Conservation (phyloP, 2,113 vertebrate species). For the Hemiprocne comata region DNA sequence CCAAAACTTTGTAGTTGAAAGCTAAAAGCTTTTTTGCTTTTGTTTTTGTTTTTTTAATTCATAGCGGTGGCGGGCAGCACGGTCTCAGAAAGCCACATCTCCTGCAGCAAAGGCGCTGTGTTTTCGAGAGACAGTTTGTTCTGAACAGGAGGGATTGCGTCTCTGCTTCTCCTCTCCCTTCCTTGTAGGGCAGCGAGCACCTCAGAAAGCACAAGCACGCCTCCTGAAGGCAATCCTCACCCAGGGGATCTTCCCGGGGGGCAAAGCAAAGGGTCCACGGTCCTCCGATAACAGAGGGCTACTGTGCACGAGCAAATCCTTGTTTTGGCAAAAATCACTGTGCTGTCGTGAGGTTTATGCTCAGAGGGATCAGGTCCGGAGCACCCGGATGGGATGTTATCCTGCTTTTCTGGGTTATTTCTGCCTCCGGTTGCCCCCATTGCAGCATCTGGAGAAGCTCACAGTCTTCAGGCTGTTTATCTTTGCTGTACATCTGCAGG, state of each 20-base stretch:
- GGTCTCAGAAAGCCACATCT: not conserved
- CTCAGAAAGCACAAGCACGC: constrained; percentile 59
- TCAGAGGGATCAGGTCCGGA: rapidly evolving
- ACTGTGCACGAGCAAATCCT: not conserved
- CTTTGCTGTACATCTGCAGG: not conserved
- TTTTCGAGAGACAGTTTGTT: not conserved
- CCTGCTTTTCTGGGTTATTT: not conserved
- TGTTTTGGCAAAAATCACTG: not conserved
- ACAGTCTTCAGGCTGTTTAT: not conserved
- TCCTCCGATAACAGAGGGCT: not conserved
- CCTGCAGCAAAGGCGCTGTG: not conserved
- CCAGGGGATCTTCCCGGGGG: rapidly evolving
- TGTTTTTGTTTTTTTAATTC: rapidly evolving
- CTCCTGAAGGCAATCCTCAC: constrained; percentile 47
- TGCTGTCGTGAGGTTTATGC: not conserved
- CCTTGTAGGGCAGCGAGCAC: too few relatives aligned
- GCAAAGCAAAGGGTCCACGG: rapidly evolving
- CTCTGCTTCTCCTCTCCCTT: not conserved
- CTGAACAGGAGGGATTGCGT: not conserved
- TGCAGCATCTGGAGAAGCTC: not conserved
- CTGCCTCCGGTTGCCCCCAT: not conserved
- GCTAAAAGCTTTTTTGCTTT: rapidly evolving
- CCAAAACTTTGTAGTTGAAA: not conserved
- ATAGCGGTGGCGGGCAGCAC: not conserved
- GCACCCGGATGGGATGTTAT: rapidly evolving